Conservation (phyloP, 2,888 invertebrate species). For the Philopedon plagiatum region DNA sequence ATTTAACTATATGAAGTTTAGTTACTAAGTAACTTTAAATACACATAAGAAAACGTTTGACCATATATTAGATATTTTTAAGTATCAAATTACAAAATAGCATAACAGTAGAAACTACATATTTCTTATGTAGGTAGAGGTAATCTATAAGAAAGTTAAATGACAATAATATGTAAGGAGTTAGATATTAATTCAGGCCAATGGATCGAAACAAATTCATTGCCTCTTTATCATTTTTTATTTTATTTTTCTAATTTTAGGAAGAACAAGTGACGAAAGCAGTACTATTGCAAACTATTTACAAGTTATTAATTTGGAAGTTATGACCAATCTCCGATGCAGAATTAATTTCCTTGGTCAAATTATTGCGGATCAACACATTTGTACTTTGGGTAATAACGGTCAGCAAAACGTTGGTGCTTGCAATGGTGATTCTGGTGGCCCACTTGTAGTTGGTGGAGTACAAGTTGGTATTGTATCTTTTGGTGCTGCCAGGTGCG, state of each 20-base stretch:
- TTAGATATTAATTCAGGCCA: no score
- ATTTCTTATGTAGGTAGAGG: no score
- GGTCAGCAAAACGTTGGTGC: conserved; percentile 7
- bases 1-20: no score
- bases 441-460: conserved; percentile 11
- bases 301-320: neutral
- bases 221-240: no score
- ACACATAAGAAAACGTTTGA: no score
- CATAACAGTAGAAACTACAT: no score
- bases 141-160: no score
- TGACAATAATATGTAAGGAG: no score
- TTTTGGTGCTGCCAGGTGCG: conserved; percentile 27
- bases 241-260: neutral
- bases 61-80: no score
- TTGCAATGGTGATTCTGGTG: conserved; percentile 24
- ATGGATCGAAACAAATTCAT: no score
- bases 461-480: conserved; percentile 15
- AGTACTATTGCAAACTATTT: neutral
- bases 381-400: conserved; percentile 1
- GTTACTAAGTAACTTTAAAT: no score
- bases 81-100: no score
- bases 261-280: conserved; percentile 10
- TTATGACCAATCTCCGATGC: conserved; percentile 1
- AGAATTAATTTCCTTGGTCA: neutral
- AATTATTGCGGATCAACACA: conserved; percentile 4